Evolutionary conservation across 2,888 invertebrate species (phyloP).

Genomic region (Diarsia brunnea): DNA sequence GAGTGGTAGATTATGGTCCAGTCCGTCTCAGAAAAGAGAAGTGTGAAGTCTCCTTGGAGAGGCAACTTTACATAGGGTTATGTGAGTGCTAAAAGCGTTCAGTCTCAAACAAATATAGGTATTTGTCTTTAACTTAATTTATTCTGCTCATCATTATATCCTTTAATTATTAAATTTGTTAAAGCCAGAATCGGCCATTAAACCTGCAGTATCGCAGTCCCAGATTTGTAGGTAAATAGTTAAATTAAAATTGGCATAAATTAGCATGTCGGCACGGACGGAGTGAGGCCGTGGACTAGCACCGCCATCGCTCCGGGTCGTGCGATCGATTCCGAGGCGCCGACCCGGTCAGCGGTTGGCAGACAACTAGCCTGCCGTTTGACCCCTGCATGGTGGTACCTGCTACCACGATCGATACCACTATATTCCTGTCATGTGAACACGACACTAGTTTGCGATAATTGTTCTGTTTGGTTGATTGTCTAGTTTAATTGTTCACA

Average conservation of each 20-base stretch:
- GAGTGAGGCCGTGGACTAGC: constrained; percentile 53
- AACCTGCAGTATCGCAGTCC: constrained; percentile 5
- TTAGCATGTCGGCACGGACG: constrained; percentile 50
- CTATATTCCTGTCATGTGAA: constrained; percentile 59
- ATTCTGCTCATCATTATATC: background rate
- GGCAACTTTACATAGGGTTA: background rate
- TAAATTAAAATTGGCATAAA: constrained; percentile 59
- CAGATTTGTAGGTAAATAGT: constrained; percentile 34
- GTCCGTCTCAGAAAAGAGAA: background rate
- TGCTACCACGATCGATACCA: constrained; percentile 65
- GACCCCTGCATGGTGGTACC: constrained; percentile 70
- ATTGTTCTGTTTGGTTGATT: constrained; percentile 35
- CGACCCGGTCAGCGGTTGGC: constrained; percentile 77
- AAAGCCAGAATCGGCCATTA: background rate
- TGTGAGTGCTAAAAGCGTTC: background rate
- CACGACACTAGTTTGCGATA: constrained; percentile 31
- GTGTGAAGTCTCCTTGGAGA: no score
- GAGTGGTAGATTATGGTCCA: background rate
- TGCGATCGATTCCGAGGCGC: constrained; percentile 77
- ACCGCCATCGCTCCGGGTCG: constrained; percentile 69
- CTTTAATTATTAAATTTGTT: background rate
- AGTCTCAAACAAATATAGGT: background rate
- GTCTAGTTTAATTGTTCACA: background rate
- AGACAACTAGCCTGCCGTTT: constrained; percentile 67
- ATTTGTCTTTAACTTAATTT: background rate